A percentile compares a stretch with the other conserved stretches of the same genome.
phyloP scores from a whole-genome alignment of 1,140 invertebrate genomes.

The Sesamia nonagrioides region DNA sequence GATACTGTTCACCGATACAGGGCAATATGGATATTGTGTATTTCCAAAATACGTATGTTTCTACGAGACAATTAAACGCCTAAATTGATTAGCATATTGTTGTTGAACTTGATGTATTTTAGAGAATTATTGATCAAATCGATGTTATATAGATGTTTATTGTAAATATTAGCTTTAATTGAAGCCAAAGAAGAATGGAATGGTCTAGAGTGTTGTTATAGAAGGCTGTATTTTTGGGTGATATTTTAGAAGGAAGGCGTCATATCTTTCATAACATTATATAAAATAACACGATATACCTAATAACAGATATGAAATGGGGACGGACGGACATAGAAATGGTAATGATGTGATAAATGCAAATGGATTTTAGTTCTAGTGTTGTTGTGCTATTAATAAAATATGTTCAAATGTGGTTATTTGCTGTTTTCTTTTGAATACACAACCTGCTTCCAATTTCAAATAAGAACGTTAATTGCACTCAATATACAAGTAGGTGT shows the following conservation, averaged over 20 bases:
- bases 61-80: conserved; percentile 73
- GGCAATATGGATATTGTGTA: conserved; percentile 57
- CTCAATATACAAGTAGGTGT: neutral
- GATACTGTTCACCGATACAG: conserved; percentile 57
- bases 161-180: conserved; percentile 81
- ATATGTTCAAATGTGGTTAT: conserved; percentile 84
- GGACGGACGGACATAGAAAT: conserved; percentile 66
- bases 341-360: conserved; percentile 84
- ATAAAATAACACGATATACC: conserved; percentile 62
- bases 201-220: conserved; percentile 80
- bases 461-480: neutral
- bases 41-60: conserved; percentile 69
- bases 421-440: conserved; percentile 53
- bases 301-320: conserved; percentile 55
- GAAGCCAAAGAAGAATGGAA: conserved; percentile 72
- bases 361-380: conserved; percentile 81
- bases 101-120: conserved; percentile 87
- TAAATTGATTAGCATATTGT: conserved; percentile 82
- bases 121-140: conserved; percentile 86
- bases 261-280: conserved; percentile 85
- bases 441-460: neutral
- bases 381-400: conserved; percentile 88
- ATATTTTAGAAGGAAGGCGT: conserved; percentile 83
- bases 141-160: conserved; percentile 87
- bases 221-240: conserved; percentile 87